phyloP scores from a whole-genome alignment of 1,140 invertebrate genomes.

The Drosophila kepulauana region DNA sequence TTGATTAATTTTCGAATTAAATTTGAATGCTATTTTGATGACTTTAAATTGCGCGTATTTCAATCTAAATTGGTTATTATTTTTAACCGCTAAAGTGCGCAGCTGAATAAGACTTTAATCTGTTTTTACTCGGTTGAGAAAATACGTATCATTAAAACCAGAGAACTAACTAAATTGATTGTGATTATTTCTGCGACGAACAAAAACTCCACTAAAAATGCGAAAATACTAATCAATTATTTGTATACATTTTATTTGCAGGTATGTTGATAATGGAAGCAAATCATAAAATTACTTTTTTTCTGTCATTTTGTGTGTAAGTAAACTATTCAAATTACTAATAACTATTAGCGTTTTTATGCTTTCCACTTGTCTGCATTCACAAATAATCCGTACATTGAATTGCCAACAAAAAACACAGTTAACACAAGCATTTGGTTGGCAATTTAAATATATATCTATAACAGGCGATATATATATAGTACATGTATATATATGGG shows the following conservation, averaged over 20 bases:
- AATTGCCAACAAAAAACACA: background rate
- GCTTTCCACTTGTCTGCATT: slow-evolving; percentile 12
- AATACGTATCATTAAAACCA: background rate
- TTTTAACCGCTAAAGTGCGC: background rate
- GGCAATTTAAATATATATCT: background rate
- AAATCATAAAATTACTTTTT: background rate
- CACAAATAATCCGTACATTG: slow-evolving; percentile 16
- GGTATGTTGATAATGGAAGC: slow-evolving; percentile 28
- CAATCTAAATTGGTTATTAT: background rate
- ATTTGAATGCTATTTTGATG: too few species aligned
- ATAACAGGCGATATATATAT: background rate
- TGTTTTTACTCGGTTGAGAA: slow-evolving; percentile 5
- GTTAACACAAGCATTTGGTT: background rate
- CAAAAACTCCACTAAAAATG: background rate
- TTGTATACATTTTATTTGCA: slow-evolving; percentile 27
- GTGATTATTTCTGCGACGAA: background rate
- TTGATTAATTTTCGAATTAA: too few species aligned
- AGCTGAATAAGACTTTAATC: background rate
- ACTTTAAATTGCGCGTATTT: background rate
- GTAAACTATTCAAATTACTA: slow-evolving; percentile 23
- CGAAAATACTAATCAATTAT: slow-evolving; percentile 19
- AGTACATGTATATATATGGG: slow-evolving; percentile 3
- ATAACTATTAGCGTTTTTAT: slow-evolving; percentile 16
- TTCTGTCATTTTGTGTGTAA: background rate
- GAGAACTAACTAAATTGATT: background rate